Evolutionary conservation across 2,113 vertebrate genomes (phyloP), one percentile per base, ranked within the genome.

Genomic region (Barnardius zonarius): DNA sequence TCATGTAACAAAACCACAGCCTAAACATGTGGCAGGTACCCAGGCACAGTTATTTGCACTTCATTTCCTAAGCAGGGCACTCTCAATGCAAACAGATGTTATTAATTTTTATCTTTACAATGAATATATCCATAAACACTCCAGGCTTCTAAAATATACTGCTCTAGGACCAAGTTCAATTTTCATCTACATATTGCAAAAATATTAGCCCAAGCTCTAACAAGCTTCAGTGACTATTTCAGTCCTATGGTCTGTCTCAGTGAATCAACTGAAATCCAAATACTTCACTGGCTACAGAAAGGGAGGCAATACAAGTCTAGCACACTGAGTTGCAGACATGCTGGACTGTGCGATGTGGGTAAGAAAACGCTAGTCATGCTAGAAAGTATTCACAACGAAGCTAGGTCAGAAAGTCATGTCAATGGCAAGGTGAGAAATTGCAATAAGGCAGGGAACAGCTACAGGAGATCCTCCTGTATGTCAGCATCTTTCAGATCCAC

Each of bases 61-160:
- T 63, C n/a, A 37, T 68, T 89, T 69, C 73, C 69, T 64, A 85
- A 90, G 63, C 44, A 44, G 7, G 14, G 46, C 19, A 59, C 33
- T 78, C 8, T 5, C 35, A 92, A 51, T 78, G 59, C 57, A 94
- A 92, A 67, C 41, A 86, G 52, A 41, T 23, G 51, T 44, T 91
- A 64, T 17, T 75, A 57, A 66, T 88, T 91, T 88, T 83, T 91
- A 41, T 82, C 70, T 93, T 93, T 78, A 79, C 61, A 84, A 69
- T 1, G 0, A 86, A 57, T 44, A 66, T n/a, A 72, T 44, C 35
- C 6, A 6, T 72, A 81, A 92, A 74, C 37, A 73, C 18, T 78
- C 39, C 1, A 0, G 19, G 18, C 44, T 90, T 92, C 59, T 86
- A 62, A 89, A 78, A 73, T 10, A 51, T 19, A 73, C 33, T 28